A percentile compares a stretch with the other conserved stretches of the same genome.
Evolutionary conservation across 2,888 invertebrate species (phyloP).

Genomic region (Sminthurinus aureus): DNA sequence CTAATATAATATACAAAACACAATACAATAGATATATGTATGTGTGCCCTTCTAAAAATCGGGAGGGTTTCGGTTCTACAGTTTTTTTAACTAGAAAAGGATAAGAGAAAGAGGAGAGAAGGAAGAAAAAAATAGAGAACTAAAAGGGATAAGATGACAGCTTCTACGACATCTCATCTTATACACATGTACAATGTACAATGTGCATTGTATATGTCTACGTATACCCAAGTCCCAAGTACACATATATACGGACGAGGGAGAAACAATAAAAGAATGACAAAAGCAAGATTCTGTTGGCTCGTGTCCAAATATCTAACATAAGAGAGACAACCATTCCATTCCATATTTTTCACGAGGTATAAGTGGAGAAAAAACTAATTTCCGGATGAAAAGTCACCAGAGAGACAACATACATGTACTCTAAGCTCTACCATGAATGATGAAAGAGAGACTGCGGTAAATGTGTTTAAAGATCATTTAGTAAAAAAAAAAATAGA

Average conservation of each 20-base stretch:
- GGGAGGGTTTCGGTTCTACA: too few relatives aligned
- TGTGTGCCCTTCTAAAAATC: too few relatives aligned
- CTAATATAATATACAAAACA: too few relatives aligned
- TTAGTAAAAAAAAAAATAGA: not conserved
- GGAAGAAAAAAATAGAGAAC: not conserved
- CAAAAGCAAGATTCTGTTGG: conserved; percentile 15
- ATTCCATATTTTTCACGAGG: conserved; percentile 19
- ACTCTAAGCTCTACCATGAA: too few relatives aligned
- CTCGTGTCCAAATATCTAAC: not conserved
- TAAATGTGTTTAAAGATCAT: not conserved
- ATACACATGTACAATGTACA: too few relatives aligned
- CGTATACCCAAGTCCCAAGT: not conserved
- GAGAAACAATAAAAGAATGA: conserved; percentile 4
- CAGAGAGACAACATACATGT: not conserved
- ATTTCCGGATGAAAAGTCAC: conserved; percentile 16
- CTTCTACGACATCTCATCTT: not conserved
- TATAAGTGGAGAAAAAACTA: conserved; percentile 17
- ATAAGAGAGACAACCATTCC: not conserved
- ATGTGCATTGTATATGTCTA: too few relatives aligned
- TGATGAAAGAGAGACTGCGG: not conserved
- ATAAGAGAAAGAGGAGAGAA: not conserved
- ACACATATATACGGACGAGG: not conserved
- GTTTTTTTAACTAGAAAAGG: not conserved
- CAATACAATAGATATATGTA: too few relatives aligned
- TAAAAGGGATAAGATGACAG: not conserved